phyloP scores from a whole-genome alignment of 2,797 vertebrate species.

The Crenuchus spilurus region DNA sequence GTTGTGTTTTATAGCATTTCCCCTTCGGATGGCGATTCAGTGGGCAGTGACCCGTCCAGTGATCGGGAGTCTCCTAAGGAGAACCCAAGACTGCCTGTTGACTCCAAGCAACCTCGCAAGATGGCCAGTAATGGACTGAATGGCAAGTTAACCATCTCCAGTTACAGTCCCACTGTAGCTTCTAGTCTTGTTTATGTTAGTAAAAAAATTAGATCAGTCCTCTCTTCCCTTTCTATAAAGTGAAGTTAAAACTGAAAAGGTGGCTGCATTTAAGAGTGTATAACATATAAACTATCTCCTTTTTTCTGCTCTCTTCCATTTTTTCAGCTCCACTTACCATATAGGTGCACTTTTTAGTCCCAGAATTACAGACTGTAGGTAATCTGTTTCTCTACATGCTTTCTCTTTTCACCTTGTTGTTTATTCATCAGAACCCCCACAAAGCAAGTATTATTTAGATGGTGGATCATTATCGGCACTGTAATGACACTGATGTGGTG shows the following conservation, averaged over 20 bases:
- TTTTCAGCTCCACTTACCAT: too few relatives aligned
- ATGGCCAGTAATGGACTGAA: slow-evolving; percentile 79
- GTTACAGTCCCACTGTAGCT: slow-evolving; percentile 29
- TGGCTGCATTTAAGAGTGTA: neutral
- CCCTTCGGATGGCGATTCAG: slow-evolving; percentile 91
- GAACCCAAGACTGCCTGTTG: slow-evolving; percentile 74
- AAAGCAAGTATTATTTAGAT: too few relatives aligned
- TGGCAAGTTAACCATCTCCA: slow-evolving; percentile 69
- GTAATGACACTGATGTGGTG: too few relatives aligned
- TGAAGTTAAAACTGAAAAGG: slow-evolving; percentile 5
- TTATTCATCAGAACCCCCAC: too few relatives aligned
- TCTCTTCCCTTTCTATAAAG: neutral
- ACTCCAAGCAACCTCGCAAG: slow-evolving; percentile 82
- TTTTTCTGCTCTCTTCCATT: too few relatives aligned
- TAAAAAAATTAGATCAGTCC: neutral
- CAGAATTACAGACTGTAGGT: too few relatives aligned
- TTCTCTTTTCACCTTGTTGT: too few relatives aligned
- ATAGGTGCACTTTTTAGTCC: too few relatives aligned
- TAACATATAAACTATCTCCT: too few relatives aligned
- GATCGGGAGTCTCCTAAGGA: slow-evolving; percentile 87
- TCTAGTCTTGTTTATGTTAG: neutral
- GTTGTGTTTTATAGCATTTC: slow-evolving; percentile 72
- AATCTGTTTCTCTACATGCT: too few relatives aligned
- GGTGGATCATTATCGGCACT: too few relatives aligned
- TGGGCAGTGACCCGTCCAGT: slow-evolving; percentile 89